Base-by-base conservation (phyloP, 53 echinoderm and acorn worm genomes). In the Crossaster papposus region DNA sequence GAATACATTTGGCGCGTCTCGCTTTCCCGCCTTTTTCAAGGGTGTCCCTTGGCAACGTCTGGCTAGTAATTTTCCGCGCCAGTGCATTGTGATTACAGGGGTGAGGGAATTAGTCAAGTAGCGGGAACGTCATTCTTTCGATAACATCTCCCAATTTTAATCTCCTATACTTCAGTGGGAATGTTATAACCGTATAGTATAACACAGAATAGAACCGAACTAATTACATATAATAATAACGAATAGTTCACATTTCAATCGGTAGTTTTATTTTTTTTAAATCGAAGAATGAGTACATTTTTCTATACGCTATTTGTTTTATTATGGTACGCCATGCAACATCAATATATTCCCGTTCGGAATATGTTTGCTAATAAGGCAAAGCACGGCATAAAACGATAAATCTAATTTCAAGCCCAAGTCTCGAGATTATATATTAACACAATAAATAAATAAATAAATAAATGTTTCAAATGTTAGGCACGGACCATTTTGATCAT, bases 1-100 rank as follows among this genome's bases (percentile, higher is more conserved):
- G 58, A 58, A 58, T 58, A 58, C 12, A 20, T 58, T 58, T 58
- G 29, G 44, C 4, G 4, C 20, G 13, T 14, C 13, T 31, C 29
- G 6, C 14, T n/a, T 71, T 28, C 23, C 30, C 71, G 75, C 35
- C 75, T 34, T 74, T 74, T 74, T 50, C 24, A 50, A 51, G 78
- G 12, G 78, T 51, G 24, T 78, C 51, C 51, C 51, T 12, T 78
- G n/a, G 51, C 51, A 78, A 78, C 51, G 78, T 78, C 78, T 78
- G 77, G 38, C 38, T 38, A 18, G 23, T 37, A 76, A 76, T 76
- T 76, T 76, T 36, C 77, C 77, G 75, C 75, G 28, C 68, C 68
- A 68, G 68, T 26, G 68, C 68, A 6, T 68, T 68, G 28, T 68
- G n/a, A 68, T 68, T 68, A 24, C 7, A 7, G 3, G 28, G n/a